Conservation (phyloP, 2,888 invertebrate species). For the Drosophila multiciliata region DNA sequence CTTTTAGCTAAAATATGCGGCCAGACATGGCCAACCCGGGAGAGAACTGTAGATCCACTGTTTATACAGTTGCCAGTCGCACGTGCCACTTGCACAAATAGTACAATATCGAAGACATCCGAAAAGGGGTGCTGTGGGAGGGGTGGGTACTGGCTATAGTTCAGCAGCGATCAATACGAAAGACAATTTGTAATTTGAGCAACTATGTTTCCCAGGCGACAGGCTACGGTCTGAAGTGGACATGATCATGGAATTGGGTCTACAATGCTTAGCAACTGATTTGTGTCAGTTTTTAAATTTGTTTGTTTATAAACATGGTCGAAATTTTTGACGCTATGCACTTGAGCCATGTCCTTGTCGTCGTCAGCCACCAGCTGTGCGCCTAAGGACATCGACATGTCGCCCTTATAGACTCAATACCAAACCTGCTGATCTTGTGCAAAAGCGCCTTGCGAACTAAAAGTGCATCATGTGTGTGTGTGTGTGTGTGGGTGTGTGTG, state of each 20-base stretch:
- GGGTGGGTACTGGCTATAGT: neutral
- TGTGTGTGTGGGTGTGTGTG: neutral
- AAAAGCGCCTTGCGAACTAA: slow-evolving; percentile 48
- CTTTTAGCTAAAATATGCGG: slow-evolving; percentile 71
- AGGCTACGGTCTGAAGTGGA: slow-evolving; percentile 39
- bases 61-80: slow-evolving; percentile 70
- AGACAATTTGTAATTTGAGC: slow-evolving; percentile 60
- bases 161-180: slow-evolving; percentile 6
- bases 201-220: slow-evolving; percentile 37
- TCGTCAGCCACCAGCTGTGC: slow-evolving; percentile 78
- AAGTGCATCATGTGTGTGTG: slow-evolving; percentile 30
- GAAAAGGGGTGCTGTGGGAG: slow-evolving; percentile 28
- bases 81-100: slow-evolving; percentile 48
- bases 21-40: slow-evolving; percentile 15
- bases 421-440: slow-evolving; percentile 49
- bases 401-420: neutral
- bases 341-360: slow-evolving; percentile 71
- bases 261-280: slow-evolving; percentile 2
- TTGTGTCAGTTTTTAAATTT: slow-evolving; percentile 34
- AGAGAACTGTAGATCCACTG: slow-evolving; percentile 24
- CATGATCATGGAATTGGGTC: slow-evolving; percentile 53
- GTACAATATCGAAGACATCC: neutral
- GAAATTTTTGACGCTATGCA: slow-evolving; percentile 66
- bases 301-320: slow-evolving; percentile 72
- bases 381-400: slow-evolving; percentile 60